Conservation (phyloP, 2,797 vertebrate genomes). For the Platyrinchus mystaceus region DNA sequence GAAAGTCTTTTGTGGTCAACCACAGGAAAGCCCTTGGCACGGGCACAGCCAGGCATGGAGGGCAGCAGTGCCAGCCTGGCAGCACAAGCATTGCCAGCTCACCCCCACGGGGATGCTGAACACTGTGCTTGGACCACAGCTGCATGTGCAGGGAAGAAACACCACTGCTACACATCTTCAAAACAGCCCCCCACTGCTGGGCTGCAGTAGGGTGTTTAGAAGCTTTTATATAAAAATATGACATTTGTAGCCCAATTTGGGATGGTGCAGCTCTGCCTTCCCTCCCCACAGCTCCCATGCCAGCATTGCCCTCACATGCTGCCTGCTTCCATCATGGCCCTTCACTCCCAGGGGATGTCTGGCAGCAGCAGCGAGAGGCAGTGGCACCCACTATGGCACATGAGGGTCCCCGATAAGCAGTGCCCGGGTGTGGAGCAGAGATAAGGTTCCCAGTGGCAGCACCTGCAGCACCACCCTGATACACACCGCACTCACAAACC, state of each 20-base stretch:
- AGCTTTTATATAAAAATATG: not conserved
- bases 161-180: rapidly evolving
- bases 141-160: rapidly evolving
- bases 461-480: not conserved
- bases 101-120: not conserved
- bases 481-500: no score
- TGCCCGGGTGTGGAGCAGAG: not conserved
- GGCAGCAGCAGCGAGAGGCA: not conserved
- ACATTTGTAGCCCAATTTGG: not conserved
- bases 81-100: not conserved
- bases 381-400: not conserved
- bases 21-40: not conserved
- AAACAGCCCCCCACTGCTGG: not conserved
- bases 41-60: not conserved
- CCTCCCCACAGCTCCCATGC: no score
- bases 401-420: not conserved
- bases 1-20: not conserved
- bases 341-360: rapidly evolving
- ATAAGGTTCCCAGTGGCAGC: not conserved
- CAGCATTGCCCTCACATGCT: rapidly evolving
- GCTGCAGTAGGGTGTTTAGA: not conserved
- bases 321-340: rapidly evolving
- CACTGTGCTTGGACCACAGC: rapidly evolving
- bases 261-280: rapidly evolving
- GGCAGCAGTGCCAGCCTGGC: not conserved